phyloP scores from a whole-genome alignment of 2,797 vertebrate species.

The Pseudochaenichthys georgianus region DNA sequence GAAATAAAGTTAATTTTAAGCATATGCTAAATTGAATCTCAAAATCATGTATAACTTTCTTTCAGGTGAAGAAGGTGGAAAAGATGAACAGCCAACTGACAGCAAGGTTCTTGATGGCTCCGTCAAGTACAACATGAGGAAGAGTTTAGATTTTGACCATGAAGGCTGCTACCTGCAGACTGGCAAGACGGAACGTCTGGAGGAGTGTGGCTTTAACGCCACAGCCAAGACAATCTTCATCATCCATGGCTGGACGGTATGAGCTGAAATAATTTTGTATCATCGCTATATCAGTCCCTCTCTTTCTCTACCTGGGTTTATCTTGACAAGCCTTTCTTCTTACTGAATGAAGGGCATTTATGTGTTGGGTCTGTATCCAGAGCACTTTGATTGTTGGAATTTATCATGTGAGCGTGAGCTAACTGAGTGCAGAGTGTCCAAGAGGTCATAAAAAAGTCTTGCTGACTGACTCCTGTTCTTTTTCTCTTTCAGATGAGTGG shows the following conservation, averaged over 20 bases:
- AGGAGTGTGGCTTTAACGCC: slow-evolving; percentile 90
- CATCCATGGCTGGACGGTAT: slow-evolving; percentile 96
- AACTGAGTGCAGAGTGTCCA: background rate
- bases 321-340: background rate
- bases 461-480: slow-evolving; percentile 12
- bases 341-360: background rate
- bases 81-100: slow-evolving; percentile 47
- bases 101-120: slow-evolving; percentile 1
- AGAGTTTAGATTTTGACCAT: slow-evolving; percentile 80
- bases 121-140: slow-evolving; percentile 88
- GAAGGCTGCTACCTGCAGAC: slow-evolving; percentile 87
- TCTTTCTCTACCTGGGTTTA: background rate
- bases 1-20: background rate
- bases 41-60: background rate
- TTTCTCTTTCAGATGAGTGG: slow-evolving; percentile 88
- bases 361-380: background rate
- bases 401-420: slow-evolving; percentile 46
- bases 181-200: slow-evolving; percentile 76
- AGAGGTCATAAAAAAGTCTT: slow-evolving; percentile 11
- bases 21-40: background rate
- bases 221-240: slow-evolving; percentile 94
- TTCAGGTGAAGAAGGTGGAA: slow-evolving; percentile 72
- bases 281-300: background rate
- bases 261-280: background rate
- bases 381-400: slow-evolving; percentile 47